Percentiles rank a stretch among this genome's conserved stretches.
phyloP scores from a whole-genome alignment of 1,140 invertebrate species.

The Protaetia brevitarsis region DNA sequence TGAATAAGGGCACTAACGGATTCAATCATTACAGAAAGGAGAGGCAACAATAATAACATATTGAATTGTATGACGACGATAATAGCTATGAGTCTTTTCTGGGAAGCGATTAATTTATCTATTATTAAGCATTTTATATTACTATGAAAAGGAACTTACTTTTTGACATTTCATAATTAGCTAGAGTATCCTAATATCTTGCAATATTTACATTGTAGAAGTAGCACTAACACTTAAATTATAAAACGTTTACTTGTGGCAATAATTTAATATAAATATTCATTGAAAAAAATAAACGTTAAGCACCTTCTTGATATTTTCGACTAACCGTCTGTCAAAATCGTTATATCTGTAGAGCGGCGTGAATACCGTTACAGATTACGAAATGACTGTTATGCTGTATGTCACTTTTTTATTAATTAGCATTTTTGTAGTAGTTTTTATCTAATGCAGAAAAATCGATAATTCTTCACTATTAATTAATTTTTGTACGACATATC shows the following conservation, averaged over 20 bases:
- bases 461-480: too few relatives aligned
- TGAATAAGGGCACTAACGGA: too few relatives aligned
- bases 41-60: too few relatives aligned
- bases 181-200: not conserved
- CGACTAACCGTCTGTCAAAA: not conserved
- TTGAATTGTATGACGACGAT: not conserved
- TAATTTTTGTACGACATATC: too few relatives aligned
- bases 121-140: not conserved
- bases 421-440: too few relatives aligned
- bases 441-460: too few relatives aligned
- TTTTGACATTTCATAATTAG: constrained; percentile 14
- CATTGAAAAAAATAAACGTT: not conserved
- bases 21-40: too few relatives aligned
- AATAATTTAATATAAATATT: not conserved
- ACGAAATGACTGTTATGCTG: too few relatives aligned
- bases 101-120: not conserved
- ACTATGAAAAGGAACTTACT: constrained; percentile 1
- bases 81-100: not conserved
- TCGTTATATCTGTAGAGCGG: not conserved
- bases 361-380: not conserved
- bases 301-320: not conserved
- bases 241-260: not conserved
- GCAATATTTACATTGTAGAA: constrained; percentile 1
- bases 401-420: too few relatives aligned
- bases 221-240: not conserved